These are phyloP conservation scores for Rugalucina vietnamica DNA, from an alignment of 2,888 invertebrate genomes.

Conservation along the genomic window DNA sequence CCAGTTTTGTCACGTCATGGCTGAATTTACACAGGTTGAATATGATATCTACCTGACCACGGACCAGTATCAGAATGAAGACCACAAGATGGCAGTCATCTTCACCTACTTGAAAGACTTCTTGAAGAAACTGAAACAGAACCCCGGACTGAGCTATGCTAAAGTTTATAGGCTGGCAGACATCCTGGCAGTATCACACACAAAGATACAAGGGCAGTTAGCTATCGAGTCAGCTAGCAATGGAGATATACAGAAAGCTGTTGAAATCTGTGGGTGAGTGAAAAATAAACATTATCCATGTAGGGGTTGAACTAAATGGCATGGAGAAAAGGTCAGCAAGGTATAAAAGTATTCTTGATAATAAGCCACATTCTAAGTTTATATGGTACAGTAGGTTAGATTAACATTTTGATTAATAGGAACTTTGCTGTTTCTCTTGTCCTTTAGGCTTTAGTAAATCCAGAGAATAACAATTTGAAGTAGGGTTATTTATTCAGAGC, in stretches of 20 bases:
- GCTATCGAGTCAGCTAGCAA: slow-evolving; percentile 66
- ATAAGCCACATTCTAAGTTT: too few species aligned
- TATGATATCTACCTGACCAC: slow-evolving; percentile 65
- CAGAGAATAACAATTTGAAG: too few species aligned
- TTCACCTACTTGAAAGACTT: slow-evolving; percentile 53
- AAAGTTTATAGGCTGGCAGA: slow-evolving; percentile 69
- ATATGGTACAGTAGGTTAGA: too few species aligned
- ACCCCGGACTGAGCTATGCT: slow-evolving; percentile 7
- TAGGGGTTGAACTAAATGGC: too few species aligned
- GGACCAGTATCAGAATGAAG: slow-evolving; percentile 60
- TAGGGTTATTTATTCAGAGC: too few species aligned
- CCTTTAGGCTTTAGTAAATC: too few species aligned
- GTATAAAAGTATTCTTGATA: too few species aligned
- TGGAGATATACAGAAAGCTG: slow-evolving; percentile 70
- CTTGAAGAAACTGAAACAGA: slow-evolving; percentile 36
- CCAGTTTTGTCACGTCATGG: background rate
- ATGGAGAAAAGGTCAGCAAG: too few species aligned
- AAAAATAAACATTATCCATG: too few species aligned
- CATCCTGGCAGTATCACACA: slow-evolving; percentile 68
- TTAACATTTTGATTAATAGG: too few species aligned
- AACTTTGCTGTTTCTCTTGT: too few species aligned
- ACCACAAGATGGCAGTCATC: slow-evolving; percentile 51
- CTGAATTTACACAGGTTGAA: slow-evolving; percentile 66
- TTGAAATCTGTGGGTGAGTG: slow-evolving; percentile 68
- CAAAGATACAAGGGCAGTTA: slow-evolving; percentile 70